Evolutionary conservation across 2,113 vertebrate species (phyloP).

Genomic region (Zapus hudsonius): DNA sequence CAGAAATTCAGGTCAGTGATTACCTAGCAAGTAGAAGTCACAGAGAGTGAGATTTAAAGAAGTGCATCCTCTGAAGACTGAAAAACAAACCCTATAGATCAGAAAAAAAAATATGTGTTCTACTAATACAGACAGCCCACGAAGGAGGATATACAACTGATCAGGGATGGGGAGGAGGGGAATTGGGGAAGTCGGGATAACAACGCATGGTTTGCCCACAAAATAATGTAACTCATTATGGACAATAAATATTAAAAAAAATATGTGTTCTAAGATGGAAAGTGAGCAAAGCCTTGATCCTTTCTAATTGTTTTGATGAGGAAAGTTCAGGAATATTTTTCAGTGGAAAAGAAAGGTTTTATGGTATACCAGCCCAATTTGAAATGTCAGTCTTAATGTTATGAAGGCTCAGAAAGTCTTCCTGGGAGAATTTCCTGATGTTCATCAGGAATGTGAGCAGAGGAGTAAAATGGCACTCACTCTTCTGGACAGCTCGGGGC

Average conservation of each 20-base stretch:
- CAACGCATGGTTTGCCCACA: no score
- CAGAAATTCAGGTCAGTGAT: neutral
- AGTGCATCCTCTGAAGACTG: neutral
- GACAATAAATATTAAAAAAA: no score
- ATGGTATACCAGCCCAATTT: constrained; percentile 10
- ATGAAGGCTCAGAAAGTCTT: constrained; percentile 64
- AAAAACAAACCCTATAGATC: neutral
- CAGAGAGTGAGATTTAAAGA: neutral
- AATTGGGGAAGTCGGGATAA: no score
- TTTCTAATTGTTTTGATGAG: constrained; percentile 35
- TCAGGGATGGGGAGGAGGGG: no score
- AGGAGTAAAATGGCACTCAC: constrained; percentile 77
- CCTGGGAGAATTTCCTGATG: constrained; percentile 73
- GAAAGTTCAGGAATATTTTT: constrained; percentile 52
- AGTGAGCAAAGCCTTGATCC: neutral
- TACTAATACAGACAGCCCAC: no score
- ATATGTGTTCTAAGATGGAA: neutral
- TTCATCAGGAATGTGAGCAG: constrained; percentile 77
- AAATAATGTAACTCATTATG: no score
- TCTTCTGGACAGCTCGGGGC: constrained; percentile 81
- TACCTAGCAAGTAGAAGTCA: neutral
- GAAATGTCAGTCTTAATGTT: constrained; percentile 77
- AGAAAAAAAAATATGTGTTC: no score
- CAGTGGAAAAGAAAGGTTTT: constrained; percentile 15
- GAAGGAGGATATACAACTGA: no score